These are phyloP conservation scores for Ommatoiulus sabulosus DNA, from an alignment of 2,888 invertebrate genomes.

Conservation along the genomic window DNA sequence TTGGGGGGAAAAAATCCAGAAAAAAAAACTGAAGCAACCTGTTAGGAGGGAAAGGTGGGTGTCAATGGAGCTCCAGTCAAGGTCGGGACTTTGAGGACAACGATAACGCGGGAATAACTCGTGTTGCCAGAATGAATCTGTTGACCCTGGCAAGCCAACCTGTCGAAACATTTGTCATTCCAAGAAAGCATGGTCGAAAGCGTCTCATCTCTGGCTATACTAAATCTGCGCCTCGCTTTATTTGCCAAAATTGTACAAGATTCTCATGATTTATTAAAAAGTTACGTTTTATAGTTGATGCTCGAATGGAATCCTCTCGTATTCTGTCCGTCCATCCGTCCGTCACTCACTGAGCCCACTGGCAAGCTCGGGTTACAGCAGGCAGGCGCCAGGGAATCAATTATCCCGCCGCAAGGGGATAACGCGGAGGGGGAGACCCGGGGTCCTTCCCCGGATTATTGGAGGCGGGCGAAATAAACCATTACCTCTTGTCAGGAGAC, in stretches of 20 bases:
- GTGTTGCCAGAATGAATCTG: background rate
- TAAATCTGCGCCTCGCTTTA: background rate
- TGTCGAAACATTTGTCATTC: constrained; percentile 36
- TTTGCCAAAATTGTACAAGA: too few relatives aligned
- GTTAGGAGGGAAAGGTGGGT: constrained; percentile 16
- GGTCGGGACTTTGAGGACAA: constrained; percentile 19
- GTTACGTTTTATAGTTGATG: background rate
- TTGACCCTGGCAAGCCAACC: background rate
- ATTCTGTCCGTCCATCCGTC: background rate
- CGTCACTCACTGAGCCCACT: constrained; percentile 11
- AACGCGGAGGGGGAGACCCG: background rate
- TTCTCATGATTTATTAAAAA: background rate
- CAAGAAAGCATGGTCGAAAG: background rate
- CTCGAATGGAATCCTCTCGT: background rate
- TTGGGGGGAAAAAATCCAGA: background rate
- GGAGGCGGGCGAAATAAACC: constrained; percentile 49
- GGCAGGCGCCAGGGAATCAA: constrained; percentile 57
- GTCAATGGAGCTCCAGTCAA: constrained; percentile 13
- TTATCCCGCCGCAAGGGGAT: constrained; percentile 54
- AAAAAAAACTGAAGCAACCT: background rate
- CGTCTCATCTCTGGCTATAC: background rate
- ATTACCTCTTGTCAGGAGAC: constrained; percentile 53
- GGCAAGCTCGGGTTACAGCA: constrained; percentile 52
- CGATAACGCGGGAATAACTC: background rate
- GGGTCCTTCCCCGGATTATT: background rate